Percentiles rank a stretch among this genome's conserved stretches.
Conservation (phyloP, 2,888 invertebrate species). For the Girardia tigrina region DNA sequence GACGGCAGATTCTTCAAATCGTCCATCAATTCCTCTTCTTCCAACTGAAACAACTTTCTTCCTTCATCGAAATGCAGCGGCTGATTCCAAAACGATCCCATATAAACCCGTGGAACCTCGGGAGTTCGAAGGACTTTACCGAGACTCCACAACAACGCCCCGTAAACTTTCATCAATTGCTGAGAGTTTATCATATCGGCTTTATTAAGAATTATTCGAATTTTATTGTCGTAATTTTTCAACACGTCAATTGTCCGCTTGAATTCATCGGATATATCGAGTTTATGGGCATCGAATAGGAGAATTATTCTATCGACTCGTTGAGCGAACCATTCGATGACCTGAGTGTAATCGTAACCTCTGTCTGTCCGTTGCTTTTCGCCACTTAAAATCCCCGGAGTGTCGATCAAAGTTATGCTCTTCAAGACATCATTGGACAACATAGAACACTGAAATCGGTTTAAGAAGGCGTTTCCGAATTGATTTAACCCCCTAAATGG, state of each 20-base stretch:
- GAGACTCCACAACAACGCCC: conserved; percentile 43
- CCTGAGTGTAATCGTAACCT: conserved; percentile 75
- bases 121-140: conserved; percentile 53
- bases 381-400: conserved; percentile 67
- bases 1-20: conserved; percentile 39
- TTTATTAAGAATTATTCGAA: conserved; percentile 41
- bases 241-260: conserved; percentile 38
- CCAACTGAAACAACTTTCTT: conserved; percentile 39
- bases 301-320: conserved; percentile 40
- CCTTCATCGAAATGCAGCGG: conserved; percentile 40
- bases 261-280: conserved; percentile 41
- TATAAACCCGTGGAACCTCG: conserved; percentile 42
- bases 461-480: conserved; percentile 96
- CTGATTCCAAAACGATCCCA: conserved; percentile 43
- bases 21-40: conserved; percentile 38
- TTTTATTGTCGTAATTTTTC: conserved; percentile 39
- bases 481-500: conserved; percentile 81
- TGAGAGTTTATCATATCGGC: conserved; percentile 42
- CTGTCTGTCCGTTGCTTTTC: conserved; percentile 74
- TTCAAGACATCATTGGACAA: conserved; percentile 76
- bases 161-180: conserved; percentile 41
- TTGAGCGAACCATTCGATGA: conserved; percentile 40
- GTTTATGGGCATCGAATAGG: conserved; percentile 40
- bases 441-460: conserved; percentile 77
- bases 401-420: conserved; percentile 88